Evolutionary conservation across 2,797 vertebrate species (phyloP).

Genomic region (Tolypeutes matacus): DNA sequence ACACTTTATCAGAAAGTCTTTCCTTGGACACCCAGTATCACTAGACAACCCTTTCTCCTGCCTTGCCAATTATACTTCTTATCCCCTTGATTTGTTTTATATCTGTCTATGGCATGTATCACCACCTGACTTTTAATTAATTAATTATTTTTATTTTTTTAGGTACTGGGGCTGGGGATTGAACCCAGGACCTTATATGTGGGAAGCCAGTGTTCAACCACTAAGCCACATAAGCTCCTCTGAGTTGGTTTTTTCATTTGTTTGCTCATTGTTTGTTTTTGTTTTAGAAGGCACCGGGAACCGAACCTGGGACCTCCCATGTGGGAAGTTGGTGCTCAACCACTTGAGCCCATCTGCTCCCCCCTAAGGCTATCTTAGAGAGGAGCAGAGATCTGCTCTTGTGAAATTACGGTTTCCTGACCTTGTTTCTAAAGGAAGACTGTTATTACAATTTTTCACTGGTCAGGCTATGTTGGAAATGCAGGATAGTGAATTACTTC

Average conservation of each 20-base stretch:
- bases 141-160: too few relatives aligned
- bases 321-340: too few relatives aligned
- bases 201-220: too few relatives aligned
- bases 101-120: neutral
- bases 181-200: too few relatives aligned
- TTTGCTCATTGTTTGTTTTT: too few relatives aligned
- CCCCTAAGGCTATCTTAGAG: neutral
- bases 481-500: neutral
- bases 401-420: neutral
- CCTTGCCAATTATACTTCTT: neutral
- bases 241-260: too few relatives aligned
- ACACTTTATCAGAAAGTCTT: neutral
- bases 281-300: too few relatives aligned
- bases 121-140: neutral
- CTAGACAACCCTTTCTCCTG: neutral
- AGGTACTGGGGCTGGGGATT: too few relatives aligned
- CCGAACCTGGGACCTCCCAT: too few relatives aligned
- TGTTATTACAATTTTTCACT: neutral
- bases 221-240: too few relatives aligned
- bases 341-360: too few relatives aligned
- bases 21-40: neutral
- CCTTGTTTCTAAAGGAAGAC: neutral
- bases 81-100: neutral
- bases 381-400: conserved; percentile 87
- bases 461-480: neutral